Evolutionary conservation across 2,113 vertebrate species (phyloP), one percentile per base, ranked within the genome.

Genomic region (Scophthalmus maximus): DNA sequence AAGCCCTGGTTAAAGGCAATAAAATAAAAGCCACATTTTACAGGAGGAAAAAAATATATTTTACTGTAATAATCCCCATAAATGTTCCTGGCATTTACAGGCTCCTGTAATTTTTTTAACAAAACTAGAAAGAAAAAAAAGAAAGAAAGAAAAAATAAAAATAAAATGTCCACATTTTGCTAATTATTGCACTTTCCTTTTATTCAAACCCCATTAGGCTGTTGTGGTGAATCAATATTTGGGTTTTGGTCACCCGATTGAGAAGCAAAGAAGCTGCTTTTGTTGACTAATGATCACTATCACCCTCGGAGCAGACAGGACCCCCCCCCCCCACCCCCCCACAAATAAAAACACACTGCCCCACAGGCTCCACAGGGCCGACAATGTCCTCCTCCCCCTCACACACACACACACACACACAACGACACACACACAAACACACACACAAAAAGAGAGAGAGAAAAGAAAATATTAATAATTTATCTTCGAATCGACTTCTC

Each of bases 381-480:
- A 52, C 64, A 60, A 32, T 79, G 73, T 79, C n/a, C n/a, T n/a
- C n/a, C n/a, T n/a, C n/a, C n/a, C n/a, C 5, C 32, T 6, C 32
- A 34, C 32, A 34, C 32, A 34, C 32, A 34, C 32, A 34, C 32
- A 34, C 32, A 34, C 32, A 34, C 32, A 34, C 32, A 34, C 32
- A 34, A 9, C 9, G 32, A 9, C 5, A 34, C 32, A 34, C 9
- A 6, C 32, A 6, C 5, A 6, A 34, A 9, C 5, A 6, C 32
- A 34, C n/a, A 23, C 10, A 2, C 46, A 67, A 26, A 46, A 44
- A 15, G 18, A 44, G 42, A 8, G 42, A 38, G 42, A 12, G 42
- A 40, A 18, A 61, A 32, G 5, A 75, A 84, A 90, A 89, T 92
- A 95, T 96, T 95, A 94, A 95, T 94, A 93, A 95, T 96, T 94